These are phyloP conservation scores for Belonocnema kinseyi DNA, from an alignment of 1,140 invertebrate genomes.

Conservation along the genomic window DNA sequence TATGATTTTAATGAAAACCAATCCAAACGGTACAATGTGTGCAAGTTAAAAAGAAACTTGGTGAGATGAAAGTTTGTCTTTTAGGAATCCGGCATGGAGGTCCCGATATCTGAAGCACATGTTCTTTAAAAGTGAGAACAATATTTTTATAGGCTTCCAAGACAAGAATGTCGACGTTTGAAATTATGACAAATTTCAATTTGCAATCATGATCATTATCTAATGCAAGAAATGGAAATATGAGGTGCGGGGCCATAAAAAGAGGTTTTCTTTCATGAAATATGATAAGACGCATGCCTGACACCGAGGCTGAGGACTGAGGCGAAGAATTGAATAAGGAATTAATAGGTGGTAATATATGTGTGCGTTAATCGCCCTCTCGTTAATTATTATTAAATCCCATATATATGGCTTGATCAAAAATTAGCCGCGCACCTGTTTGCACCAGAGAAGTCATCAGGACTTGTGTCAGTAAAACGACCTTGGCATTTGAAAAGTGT, in stretches of 20 bases:
- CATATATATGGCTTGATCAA: neutral
- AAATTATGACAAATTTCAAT: too few relatives aligned
- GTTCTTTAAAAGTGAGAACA: too few relatives aligned
- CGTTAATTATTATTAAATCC: neutral
- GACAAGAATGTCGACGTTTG: too few relatives aligned
- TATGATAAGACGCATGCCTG: neutral
- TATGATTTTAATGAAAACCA: too few relatives aligned
- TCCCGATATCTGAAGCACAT: too few relatives aligned
- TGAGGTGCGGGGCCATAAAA: neutral
- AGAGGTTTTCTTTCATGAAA: neutral
- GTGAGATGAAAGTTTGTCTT: too few relatives aligned
- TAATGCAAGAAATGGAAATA: too few relatives aligned
- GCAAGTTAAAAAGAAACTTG: too few relatives aligned
- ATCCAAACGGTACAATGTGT: too few relatives aligned
- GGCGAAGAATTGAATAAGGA: neutral
- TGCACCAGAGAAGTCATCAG: slow-evolving; percentile 44
- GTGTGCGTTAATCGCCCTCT: neutral
- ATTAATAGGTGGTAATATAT: neutral
- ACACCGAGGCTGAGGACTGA: neutral
- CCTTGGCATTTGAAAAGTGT: slow-evolving; percentile 50
- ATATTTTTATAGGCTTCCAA: too few relatives aligned
- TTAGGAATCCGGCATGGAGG: too few relatives aligned
- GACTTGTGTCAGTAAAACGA: slow-evolving; percentile 54
- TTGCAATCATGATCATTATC: too few relatives aligned
- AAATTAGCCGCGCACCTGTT: neutral